phyloP scores from a whole-genome alignment of 2,797 vertebrate species.

The Chrosomus eos region DNA sequence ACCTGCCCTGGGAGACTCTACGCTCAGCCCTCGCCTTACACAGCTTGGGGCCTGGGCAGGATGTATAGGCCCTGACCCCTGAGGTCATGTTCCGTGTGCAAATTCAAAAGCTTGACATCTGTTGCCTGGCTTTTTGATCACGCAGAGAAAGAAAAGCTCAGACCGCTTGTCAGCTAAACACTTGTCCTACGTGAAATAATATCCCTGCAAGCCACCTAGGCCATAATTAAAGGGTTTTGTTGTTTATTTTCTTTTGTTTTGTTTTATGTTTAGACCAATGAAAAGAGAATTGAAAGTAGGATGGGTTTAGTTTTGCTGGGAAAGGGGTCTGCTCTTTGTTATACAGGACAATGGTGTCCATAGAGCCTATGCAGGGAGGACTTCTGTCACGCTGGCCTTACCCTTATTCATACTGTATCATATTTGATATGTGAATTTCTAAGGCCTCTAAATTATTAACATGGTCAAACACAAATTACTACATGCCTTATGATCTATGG shows the following conservation, averaged over 20 bases:
- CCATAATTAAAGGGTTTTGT: slow-evolving; percentile 67
- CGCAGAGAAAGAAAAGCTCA: slow-evolving; percentile 65
- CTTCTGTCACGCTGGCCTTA: slow-evolving; percentile 41
- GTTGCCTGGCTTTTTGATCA: slow-evolving; percentile 79
- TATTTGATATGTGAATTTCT: not conserved
- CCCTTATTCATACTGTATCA: slow-evolving; percentile 14
- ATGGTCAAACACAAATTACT: not conserved
- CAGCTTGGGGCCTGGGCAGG: slow-evolving; percentile 77
- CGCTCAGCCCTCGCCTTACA: slow-evolving; percentile 69
- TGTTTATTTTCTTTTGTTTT: slow-evolving; percentile 58
- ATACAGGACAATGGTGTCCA: slow-evolving; percentile 53
- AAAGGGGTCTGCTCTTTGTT: slow-evolving; percentile 55
- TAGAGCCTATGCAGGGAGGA: slow-evolving; percentile 39
- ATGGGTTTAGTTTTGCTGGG: slow-evolving; percentile 71
- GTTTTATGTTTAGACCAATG: slow-evolving; percentile 57
- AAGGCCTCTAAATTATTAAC: not conserved
- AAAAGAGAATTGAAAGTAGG: slow-evolving; percentile 71
- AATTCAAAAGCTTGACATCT: slow-evolving; percentile 83
- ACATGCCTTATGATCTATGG: not conserved
- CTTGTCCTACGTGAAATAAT: slow-evolving; percentile 77
- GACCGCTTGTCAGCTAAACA: slow-evolving; percentile 72
- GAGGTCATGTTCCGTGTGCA: slow-evolving; percentile 79
- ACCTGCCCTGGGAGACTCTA: slow-evolving; percentile 73
- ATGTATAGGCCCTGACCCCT: slow-evolving; percentile 78
- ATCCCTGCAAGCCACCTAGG: slow-evolving; percentile 79